A percentile compares a stretch with the other conserved stretches of the same genome.
Conservation (phyloP, 2,888 invertebrate species). For the Drosophila longiperda region DNA sequence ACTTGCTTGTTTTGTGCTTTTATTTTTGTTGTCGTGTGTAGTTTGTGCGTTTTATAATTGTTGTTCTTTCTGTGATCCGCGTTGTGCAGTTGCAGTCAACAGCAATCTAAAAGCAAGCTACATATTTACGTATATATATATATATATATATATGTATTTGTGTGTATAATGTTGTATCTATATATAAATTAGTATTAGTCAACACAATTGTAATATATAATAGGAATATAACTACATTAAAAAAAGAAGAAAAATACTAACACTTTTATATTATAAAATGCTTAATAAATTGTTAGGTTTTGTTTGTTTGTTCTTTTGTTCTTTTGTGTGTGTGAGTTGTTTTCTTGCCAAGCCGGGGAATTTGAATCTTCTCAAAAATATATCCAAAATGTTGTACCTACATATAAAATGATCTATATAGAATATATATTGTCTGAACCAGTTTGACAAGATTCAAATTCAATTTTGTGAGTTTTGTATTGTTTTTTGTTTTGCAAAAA, state of each 20-base stretch:
- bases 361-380: not conserved
- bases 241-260: not conserved
- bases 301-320: not conserved
- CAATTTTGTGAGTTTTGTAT: not conserved
- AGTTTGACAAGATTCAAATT: not conserved
- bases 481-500: not conserved
- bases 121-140: conserved; percentile 19
- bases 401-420: not conserved
- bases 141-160: not conserved
- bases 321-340: conserved; percentile 5
- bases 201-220: conserved; percentile 8
- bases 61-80: conserved; percentile 20
- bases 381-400: not conserved
- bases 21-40: conserved; percentile 34
- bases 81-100: conserved; percentile 40
- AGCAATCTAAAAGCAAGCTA: conserved; percentile 34
- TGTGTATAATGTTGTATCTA: not conserved
- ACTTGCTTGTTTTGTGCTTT: conserved; percentile 29
- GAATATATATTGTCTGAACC: not conserved
- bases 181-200: conserved; percentile 9
- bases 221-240: conserved; percentile 6
- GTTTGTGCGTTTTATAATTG: conserved; percentile 16
- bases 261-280: not conserved
- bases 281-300: conserved; percentile 10
- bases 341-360: not conserved